Conservation (phyloP, 2,113 vertebrate species). For the Corydoras maculifer region DNA sequence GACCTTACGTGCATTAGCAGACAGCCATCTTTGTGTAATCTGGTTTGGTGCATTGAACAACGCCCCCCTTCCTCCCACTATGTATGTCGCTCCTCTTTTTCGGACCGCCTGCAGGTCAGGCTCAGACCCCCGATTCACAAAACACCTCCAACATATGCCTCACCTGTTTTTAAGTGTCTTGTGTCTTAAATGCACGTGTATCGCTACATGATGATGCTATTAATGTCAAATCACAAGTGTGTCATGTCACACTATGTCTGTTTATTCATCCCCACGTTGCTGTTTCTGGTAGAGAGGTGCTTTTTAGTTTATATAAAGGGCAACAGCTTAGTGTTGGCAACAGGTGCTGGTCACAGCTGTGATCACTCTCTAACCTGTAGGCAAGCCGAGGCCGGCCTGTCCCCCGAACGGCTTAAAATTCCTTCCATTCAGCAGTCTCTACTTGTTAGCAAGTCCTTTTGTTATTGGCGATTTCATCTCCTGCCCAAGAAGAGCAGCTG, state of each 20-base stretch:
- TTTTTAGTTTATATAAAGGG: not conserved
- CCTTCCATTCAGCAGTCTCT: conserved; percentile 62
- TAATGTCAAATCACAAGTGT: too few species aligned
- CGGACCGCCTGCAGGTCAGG: not conserved
- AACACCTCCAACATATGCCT: too few species aligned
- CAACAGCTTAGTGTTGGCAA: conserved; percentile 16
- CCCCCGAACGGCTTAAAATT: conserved; percentile 61
- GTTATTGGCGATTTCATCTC: conserved; percentile 50
- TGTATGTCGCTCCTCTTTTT: conserved; percentile 26
- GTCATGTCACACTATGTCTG: not conserved
- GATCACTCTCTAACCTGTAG: conserved; percentile 16
- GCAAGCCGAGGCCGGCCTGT: conserved; percentile 28
- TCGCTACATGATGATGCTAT: too few species aligned
- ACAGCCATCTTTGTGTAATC: conserved; percentile 31
- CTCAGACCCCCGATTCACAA: too few species aligned
- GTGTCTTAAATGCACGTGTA: too few species aligned
- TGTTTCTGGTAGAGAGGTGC: not conserved
- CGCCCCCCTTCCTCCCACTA: conserved; percentile 52
- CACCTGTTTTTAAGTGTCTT: too few species aligned
- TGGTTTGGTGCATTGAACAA: conserved; percentile 43
- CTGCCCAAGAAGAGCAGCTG: conserved; percentile 36
- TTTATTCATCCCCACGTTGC: too few species aligned
- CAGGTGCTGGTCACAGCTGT: conserved; percentile 41
- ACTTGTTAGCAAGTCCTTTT: conserved; percentile 58
- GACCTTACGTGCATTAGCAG: too few species aligned